A percentile compares a stretch with the other conserved stretches of the same genome.
Conservation (phyloP, 2,113 vertebrate genomes). For the Alouatta palliata region DNA sequence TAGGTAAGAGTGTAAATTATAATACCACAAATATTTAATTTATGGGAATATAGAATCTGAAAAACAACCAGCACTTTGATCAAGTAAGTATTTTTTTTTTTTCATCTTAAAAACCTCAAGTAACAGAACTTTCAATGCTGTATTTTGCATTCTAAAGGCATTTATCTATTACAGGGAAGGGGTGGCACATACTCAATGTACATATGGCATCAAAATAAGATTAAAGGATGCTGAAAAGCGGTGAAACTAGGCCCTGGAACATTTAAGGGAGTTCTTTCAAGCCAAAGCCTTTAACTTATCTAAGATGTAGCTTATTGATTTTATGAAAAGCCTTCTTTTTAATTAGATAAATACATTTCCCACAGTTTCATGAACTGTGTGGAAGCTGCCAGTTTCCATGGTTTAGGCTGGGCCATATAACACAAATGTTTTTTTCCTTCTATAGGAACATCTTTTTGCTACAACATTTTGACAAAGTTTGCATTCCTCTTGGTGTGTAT, state of each 20-base stretch:
- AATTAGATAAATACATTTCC: slow-evolving; percentile 38
- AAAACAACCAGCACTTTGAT: neutral
- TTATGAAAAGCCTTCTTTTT: slow-evolving; percentile 43
- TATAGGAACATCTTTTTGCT: neutral
- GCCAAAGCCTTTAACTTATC: slow-evolving; percentile 11
- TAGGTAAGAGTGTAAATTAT: slow-evolving; percentile 31
- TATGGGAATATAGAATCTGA: slow-evolving; percentile 22
- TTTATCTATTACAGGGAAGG: slow-evolving; percentile 64
- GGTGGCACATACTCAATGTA: neutral
- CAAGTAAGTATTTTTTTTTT: slow-evolving; percentile 7
- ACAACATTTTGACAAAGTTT: slow-evolving; percentile 63
- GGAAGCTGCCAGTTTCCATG: neutral
- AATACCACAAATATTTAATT: slow-evolving; percentile 49
- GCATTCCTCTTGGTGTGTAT: neutral
- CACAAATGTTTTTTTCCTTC: neutral
- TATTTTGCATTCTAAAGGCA: slow-evolving; percentile 22
- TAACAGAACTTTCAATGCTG: slow-evolving; percentile 1
- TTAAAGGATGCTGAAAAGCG: neutral
- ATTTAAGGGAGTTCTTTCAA: neutral
- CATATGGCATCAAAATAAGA: slow-evolving; percentile 34
- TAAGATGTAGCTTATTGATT: neutral
- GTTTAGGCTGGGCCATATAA: neutral
- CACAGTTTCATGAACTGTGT: neutral
- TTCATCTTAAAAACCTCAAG: neutral
- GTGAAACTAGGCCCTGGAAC: neutral